phyloP scores from a whole-genome alignment of 2,888 invertebrate species.

The Euplexia lucipara region DNA sequence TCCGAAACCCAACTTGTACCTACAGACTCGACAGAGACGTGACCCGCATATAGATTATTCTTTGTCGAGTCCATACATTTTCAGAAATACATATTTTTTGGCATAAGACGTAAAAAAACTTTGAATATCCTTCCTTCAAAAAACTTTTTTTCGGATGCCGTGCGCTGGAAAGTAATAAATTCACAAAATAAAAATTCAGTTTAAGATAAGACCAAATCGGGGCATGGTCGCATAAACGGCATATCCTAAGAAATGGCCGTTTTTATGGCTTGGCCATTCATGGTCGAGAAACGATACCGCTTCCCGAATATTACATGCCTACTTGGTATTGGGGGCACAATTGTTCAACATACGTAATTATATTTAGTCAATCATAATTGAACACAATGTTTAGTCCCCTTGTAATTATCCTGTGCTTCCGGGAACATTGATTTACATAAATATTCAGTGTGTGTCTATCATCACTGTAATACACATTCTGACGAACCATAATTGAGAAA shows the following conservation, averaged over 20 bases:
- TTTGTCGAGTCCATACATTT: constrained; percentile 26
- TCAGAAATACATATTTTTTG: constrained; percentile 28
- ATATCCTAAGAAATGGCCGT: constrained; percentile 40
- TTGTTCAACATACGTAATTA: constrained; percentile 23
- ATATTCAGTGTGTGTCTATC: constrained; percentile 52
- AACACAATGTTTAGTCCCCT: constrained; percentile 38
- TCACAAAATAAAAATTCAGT: constrained; percentile 22
- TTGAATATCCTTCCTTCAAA: constrained; percentile 10
- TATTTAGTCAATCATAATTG: too few species aligned
- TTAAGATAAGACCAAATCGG: constrained; percentile 37
- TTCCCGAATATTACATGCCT: constrained; percentile 36
- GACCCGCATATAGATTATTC: constrained; percentile 65
- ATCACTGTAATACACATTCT: constrained; percentile 21
- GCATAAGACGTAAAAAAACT: constrained; percentile 3
- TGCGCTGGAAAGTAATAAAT: constrained; percentile 12
- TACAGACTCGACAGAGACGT: constrained; percentile 73
- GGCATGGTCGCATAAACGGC: constrained; percentile 42
- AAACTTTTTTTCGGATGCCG: background rate
- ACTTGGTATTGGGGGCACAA: constrained; percentile 30
- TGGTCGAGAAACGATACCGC: constrained; percentile 42
- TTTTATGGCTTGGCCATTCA: constrained; percentile 58
- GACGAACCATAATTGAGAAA: constrained; percentile 44
- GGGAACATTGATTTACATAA: constrained; percentile 50
- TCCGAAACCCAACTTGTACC: constrained; percentile 66
- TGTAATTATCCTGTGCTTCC: constrained; percentile 49